Conservation (phyloP, 53 echinoderm and acorn worm species). For the Apostichopus leukothele region DNA sequence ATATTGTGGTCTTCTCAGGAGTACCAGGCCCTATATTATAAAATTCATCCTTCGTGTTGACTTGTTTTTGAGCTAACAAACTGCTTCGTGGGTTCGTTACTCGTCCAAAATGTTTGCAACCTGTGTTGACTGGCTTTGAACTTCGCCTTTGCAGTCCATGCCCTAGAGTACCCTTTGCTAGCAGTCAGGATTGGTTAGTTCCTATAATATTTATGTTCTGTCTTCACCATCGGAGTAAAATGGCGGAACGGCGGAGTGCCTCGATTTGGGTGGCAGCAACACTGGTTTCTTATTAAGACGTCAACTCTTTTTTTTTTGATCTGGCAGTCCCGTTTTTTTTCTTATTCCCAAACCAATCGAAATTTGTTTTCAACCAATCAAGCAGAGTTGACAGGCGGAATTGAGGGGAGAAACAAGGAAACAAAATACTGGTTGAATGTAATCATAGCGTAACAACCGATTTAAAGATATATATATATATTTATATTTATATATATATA, state of each 20-base stretch:
- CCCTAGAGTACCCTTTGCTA: slow-evolving; percentile 35
- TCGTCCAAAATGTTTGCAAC: neutral
- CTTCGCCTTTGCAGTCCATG: slow-evolving; percentile 4
- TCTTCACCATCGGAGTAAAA: slow-evolving; percentile 31
- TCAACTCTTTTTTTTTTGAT: slow-evolving; percentile 1
- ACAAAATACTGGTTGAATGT: slow-evolving; percentile 32
- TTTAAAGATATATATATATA: slow-evolving; percentile 17
- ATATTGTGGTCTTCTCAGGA: no score
- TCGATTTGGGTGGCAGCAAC: slow-evolving; percentile 41
- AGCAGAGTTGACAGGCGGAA: slow-evolving; percentile 43
- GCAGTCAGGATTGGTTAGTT: slow-evolving; percentile 38
- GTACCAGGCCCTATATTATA: no score
- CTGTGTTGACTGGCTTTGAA: slow-evolving; percentile 5
- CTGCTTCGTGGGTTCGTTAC: no score
- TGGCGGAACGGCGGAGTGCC: slow-evolving; percentile 40
- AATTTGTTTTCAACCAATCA: slow-evolving; percentile 39
- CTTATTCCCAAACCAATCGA: slow-evolving; percentile 45
- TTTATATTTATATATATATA: neutral
- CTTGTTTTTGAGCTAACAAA: no score
- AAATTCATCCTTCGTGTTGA: no score
- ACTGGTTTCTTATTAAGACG: slow-evolving; percentile 41
- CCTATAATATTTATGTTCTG: slow-evolving; percentile 27
- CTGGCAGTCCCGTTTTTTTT: neutral
- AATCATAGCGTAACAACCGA: slow-evolving; percentile 30
- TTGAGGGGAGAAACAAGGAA: slow-evolving; percentile 32